Evolutionary conservation across 2,888 invertebrate genomes (phyloP).

Genomic region (Apamea crenata): DNA sequence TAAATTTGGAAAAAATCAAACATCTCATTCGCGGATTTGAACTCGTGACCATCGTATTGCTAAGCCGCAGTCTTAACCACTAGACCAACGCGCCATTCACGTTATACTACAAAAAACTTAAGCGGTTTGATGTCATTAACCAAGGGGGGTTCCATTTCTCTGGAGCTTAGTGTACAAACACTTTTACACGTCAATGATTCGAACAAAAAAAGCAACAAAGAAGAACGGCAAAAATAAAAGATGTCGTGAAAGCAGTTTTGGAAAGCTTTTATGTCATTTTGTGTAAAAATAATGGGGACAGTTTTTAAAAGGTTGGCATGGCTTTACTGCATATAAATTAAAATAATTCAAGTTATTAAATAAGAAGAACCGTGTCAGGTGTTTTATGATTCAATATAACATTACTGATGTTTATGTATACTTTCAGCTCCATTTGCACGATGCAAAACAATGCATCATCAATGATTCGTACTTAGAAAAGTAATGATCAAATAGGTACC

Average conservation of each 20-base stretch:
- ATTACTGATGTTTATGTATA: neutral
- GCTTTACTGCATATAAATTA: neutral
- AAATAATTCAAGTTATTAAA: neutral
- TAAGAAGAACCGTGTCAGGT: constrained; percentile 18
- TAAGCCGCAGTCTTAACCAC: too few species aligned
- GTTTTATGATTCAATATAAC: neutral
- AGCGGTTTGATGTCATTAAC: too few species aligned
- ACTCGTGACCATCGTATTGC: too few species aligned
- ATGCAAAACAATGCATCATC: neutral
- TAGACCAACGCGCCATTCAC: too few species aligned
- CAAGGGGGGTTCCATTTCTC: too few species aligned
- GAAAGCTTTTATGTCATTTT: neutral
- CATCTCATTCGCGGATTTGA: too few species aligned
- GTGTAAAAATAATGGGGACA: constrained; percentile 5
- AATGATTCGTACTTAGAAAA: constrained; percentile 6
- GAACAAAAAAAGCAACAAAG: neutral
- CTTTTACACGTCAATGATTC: too few species aligned
- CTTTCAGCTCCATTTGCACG: neutral
- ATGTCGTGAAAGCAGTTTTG: constrained; percentile 4
- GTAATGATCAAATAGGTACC: neutral
- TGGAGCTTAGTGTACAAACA: too few species aligned
- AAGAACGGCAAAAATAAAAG: neutral
- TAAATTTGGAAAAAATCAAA: too few species aligned
- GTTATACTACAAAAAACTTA: too few species aligned
- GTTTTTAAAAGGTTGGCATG: constrained; percentile 8